These are phyloP conservation scores for Parazoanthus atlanticus DNA, from an alignment of 92 coral and sea anemone species.

Conservation along the genomic window DNA sequence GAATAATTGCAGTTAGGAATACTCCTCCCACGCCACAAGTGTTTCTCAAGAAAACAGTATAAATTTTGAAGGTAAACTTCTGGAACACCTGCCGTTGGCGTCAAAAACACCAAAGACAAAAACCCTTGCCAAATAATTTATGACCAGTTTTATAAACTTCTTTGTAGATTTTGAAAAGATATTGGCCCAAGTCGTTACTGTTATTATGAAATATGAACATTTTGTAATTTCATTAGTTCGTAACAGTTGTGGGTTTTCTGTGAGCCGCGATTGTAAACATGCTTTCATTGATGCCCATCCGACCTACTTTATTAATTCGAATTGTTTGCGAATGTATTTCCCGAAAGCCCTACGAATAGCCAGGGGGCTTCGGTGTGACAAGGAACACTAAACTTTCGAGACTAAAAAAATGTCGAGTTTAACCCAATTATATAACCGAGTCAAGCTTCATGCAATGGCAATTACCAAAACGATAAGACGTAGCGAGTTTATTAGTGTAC, in stretches of 20 bases:
- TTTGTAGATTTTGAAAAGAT: neutral
- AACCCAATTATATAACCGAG: neutral
- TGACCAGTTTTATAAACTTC: neutral
- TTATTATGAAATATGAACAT: neutral
- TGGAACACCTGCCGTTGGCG: neutral
- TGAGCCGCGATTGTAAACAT: neutral
- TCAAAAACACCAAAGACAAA: neutral
- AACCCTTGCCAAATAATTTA: neutral
- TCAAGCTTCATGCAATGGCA: neutral
- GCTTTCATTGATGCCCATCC: neutral
- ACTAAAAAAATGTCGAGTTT: neutral
- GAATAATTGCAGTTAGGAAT: neutral
- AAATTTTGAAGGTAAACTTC: neutral
- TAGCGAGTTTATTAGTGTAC: too few relatives aligned
- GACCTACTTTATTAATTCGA: neutral
- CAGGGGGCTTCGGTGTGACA: neutral
- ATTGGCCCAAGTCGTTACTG: neutral
- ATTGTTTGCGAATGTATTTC: conserved; percentile 1
- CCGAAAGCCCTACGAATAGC: neutral
- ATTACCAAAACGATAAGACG: neutral
- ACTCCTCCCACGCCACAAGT: neutral
- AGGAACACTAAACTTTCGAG: neutral
- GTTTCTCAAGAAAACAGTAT: neutral
- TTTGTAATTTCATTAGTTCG: conserved; percentile 15
- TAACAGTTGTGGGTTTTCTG: neutral